A percentile compares a stretch with the other conserved stretches of the same genome.
These are phyloP conservation scores for Antennarius striatus DNA, from an alignment of 2,113 vertebrate species.

Conservation along the genomic window DNA sequence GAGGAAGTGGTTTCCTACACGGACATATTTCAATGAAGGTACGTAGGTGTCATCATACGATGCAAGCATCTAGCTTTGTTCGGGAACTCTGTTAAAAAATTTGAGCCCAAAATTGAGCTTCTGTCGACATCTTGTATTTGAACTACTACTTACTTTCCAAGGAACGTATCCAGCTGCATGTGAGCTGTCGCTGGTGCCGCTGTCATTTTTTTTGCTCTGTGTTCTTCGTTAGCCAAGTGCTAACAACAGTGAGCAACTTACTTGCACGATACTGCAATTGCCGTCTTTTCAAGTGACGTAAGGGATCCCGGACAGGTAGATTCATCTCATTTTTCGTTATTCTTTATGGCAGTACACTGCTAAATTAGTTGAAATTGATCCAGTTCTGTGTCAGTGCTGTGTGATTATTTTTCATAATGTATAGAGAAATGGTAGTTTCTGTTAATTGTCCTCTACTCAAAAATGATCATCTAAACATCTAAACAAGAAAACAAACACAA, in stretches of 20 bases:
- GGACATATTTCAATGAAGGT: constrained; percentile 51
- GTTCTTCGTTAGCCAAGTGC: constrained; percentile 54
- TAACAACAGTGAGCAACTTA: constrained; percentile 57
- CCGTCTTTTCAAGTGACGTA: constrained; percentile 33
- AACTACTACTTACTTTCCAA: background rate
- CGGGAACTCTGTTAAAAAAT: constrained; percentile 54
- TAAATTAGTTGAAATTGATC: too few species aligned
- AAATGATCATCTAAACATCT: too few species aligned
- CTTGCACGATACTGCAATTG: constrained; percentile 36
- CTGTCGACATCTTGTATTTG: background rate
- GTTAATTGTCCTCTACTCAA: too few species aligned
- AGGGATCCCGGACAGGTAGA: constrained; percentile 49
- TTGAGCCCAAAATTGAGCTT: background rate
- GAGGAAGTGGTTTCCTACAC: constrained; percentile 44
- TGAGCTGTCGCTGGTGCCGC: background rate
- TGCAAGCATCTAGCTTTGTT: constrained; percentile 50
- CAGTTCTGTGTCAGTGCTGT: too few species aligned
- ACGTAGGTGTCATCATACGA: constrained; percentile 60
- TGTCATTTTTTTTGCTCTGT: background rate
- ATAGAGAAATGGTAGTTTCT: too few species aligned
- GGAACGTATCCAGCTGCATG: background rate
- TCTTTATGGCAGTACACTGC: too few species aligned
- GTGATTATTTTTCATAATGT: too few species aligned
- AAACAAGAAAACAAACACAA: too few species aligned
- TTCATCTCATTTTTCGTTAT: background rate